These are phyloP conservation scores for Hermaeophaga mercurialis DNA, from an alignment of 2,888 invertebrate species.

Conservation along the genomic window DNA sequence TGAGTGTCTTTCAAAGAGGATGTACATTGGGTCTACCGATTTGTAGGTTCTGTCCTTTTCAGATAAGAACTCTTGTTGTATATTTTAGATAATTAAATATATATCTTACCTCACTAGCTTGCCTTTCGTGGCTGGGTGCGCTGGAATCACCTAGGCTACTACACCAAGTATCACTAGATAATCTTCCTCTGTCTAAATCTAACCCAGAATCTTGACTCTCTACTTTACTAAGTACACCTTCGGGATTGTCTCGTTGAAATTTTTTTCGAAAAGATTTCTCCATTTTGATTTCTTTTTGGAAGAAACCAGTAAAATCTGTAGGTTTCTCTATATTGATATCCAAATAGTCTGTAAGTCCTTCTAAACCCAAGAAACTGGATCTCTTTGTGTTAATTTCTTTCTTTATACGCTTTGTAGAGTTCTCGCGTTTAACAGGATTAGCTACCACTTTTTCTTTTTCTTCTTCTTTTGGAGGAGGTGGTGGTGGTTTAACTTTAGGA, in stretches of 20 bases:
- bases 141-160: conserved; percentile 52
- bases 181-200: conserved; percentile 64
- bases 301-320: conserved; percentile 78
- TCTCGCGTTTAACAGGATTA: conserved; percentile 68
- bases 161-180: conserved; percentile 66
- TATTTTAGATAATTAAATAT: too few relatives aligned
- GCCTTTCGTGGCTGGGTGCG: conserved; percentile 68
- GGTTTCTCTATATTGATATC: conserved; percentile 66
- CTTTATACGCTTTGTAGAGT: conserved; percentile 83
- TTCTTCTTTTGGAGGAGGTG: conserved; percentile 87
- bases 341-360: conserved; percentile 71
- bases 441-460: conserved; percentile 58
- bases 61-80: too few relatives aligned
- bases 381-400: conserved; percentile 84
- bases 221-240: conserved; percentile 50
- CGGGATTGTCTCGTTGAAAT: conserved; percentile 47
- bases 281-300: conserved; percentile 80
- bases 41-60: too few relatives aligned
- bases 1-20: too few relatives aligned
- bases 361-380: conserved; percentile 84
- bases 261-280: conserved; percentile 77
- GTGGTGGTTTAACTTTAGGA: conserved; percentile 63
- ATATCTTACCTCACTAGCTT: conserved; percentile 69
- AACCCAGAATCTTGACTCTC: conserved; percentile 82
- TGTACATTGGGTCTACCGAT: too few relatives aligned